Evolutionary conservation across 2,888 invertebrate species (phyloP).

Genomic region (Rhagium mordax): DNA sequence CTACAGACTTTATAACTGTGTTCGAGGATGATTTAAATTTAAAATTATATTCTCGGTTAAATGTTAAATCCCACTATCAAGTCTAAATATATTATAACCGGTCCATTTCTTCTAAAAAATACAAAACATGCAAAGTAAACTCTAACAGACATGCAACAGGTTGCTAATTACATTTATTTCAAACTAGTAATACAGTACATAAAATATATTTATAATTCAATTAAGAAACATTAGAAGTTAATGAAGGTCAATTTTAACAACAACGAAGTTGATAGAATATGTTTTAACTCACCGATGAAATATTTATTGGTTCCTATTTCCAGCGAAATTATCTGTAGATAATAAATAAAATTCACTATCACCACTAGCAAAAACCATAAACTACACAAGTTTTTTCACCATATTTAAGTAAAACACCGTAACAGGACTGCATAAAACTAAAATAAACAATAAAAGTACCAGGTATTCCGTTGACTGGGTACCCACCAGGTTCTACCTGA

Average conservation of each 20-base stretch:
- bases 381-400: not conserved
- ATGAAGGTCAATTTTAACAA: constrained; percentile 17
- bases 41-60: not conserved
- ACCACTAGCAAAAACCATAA: not conserved
- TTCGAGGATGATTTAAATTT: not conserved
- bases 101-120: not conserved
- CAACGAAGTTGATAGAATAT: not conserved
- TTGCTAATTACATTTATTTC: not conserved
- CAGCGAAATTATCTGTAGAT: not conserved
- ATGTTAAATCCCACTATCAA: not conserved
- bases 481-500: constrained; percentile 36
- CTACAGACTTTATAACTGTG: not conserved
- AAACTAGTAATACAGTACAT: not conserved
- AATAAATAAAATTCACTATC: constrained; percentile 9
- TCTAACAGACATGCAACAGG: not conserved
- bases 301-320: constrained; percentile 13
- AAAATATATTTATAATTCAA: not conserved
- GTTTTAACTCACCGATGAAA: constrained; percentile 13
- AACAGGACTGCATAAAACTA: constrained; percentile 15
- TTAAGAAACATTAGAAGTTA: not conserved
- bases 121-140: not conserved
- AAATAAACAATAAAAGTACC: constrained; percentile 28
- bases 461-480: constrained; percentile 29
- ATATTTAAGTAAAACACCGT: constrained; percentile 16
- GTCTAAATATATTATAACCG: constrained; percentile 19